phyloP scores from a whole-genome alignment of 2,888 invertebrate genomes.

The Schrankia costaestrigalis region DNA sequence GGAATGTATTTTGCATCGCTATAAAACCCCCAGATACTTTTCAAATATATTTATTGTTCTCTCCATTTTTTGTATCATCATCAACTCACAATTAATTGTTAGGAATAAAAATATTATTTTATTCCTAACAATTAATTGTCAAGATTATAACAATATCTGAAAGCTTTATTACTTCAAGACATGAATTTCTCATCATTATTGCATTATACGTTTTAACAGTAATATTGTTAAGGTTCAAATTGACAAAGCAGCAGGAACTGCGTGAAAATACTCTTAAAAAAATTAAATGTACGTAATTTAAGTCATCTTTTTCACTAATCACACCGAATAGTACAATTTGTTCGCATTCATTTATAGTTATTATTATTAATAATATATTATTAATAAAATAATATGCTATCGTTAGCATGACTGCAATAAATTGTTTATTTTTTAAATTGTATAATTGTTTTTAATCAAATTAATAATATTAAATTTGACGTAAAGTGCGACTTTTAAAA shows the following conservation, averaged over 20 bases:
- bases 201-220: conserved; percentile 19
- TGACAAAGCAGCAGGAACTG: conserved; percentile 36
- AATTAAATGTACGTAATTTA: conserved; percentile 21
- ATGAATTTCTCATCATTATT: conserved; percentile 13
- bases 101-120: too few species aligned
- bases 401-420: conserved; percentile 19
- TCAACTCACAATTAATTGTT: too few species aligned
- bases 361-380: conserved; percentile 26
- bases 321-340: conserved; percentile 60
- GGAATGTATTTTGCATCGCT: too few species aligned
- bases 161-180: conserved; percentile 11
- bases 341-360: conserved; percentile 46
- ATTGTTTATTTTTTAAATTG: conserved; percentile 15
- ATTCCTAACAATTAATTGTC: too few species aligned
- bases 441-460: too few species aligned
- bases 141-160: conserved; percentile 23
- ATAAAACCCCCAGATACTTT: too few species aligned
- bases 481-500: conserved; percentile 21
- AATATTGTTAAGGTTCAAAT: conserved; percentile 23
- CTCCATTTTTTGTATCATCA: too few species aligned
- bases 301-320: conserved; percentile 25
- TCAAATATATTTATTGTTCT: too few species aligned
- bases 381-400: conserved; percentile 23
- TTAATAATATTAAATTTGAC: conserved; percentile 13
- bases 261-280: conserved; percentile 27